Percentiles rank a stretch among this genome's conserved stretches.
These are phyloP conservation scores for Sarcophilus harrisii DNA, from an alignment of 2,797 vertebrate genomes.

Conservation along the genomic window DNA sequence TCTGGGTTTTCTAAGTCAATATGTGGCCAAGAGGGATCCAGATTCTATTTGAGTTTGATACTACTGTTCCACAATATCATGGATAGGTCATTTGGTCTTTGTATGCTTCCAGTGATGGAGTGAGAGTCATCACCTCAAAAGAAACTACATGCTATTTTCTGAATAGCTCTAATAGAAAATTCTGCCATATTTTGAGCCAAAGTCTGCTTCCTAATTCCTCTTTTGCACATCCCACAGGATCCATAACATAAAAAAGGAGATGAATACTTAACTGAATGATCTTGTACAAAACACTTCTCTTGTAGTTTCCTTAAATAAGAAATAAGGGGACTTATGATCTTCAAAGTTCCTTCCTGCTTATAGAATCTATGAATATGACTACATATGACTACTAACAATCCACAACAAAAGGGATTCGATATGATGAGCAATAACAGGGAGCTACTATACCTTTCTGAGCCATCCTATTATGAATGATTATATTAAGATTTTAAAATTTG, in stretches of 20 bases:
- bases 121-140: not conserved
- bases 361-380: not conserved
- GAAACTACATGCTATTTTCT: not conserved
- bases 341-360: not conserved
- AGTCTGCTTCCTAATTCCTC: not conserved
- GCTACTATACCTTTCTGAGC: not conserved
- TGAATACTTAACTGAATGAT: not conserved
- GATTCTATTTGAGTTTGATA: not conserved
- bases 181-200: conserved; percentile 16
- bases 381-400: not conserved
- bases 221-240: not conserved
- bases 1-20: not conserved
- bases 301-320: not conserved
- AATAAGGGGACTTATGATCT: not conserved
- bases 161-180: conserved; percentile 2
- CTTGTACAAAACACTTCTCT: not conserved
- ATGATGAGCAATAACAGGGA: not conserved
- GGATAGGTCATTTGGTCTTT: not conserved
- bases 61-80: not conserved
- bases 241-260: not conserved
- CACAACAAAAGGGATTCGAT: not conserved
- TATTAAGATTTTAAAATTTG: too few species aligned
- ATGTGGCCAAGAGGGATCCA: not conserved
- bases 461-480: not conserved
- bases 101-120: not conserved